phyloP scores from a whole-genome alignment of 2,113 vertebrate species.

The Phyllopteryx taeniolatus region DNA sequence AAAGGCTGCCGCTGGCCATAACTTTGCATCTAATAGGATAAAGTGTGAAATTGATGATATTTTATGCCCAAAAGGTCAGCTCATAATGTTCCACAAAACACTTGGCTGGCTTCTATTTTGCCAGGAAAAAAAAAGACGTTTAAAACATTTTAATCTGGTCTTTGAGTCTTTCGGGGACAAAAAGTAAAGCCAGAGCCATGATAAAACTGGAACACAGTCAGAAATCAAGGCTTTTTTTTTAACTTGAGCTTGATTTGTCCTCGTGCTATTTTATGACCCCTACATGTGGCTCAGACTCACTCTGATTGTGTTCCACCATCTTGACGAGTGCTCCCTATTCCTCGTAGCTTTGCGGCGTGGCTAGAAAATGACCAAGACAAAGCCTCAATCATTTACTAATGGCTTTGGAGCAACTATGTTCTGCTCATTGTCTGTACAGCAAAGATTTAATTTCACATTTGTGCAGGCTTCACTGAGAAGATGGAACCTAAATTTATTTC shows the following conservation, averaged over 20 bases:
- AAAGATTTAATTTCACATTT: slow-evolving; percentile 37
- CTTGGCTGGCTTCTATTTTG: not conserved
- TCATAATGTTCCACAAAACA: not conserved
- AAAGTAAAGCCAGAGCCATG: not conserved
- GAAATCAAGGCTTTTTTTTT: slow-evolving; percentile 4
- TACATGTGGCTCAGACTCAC: not conserved
- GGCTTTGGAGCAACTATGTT: slow-evolving; percentile 40
- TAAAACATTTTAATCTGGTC: not conserved
- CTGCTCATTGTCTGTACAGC: slow-evolving; percentile 36
- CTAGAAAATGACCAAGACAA: slow-evolving; percentile 15
- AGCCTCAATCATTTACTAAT: slow-evolving; percentile 43
- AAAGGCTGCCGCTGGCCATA: not conserved
- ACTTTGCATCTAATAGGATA: not conserved
- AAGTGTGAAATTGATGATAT: not conserved
- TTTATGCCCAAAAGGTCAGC: not conserved
- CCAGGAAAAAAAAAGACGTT: not conserved
- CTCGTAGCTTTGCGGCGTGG: slow-evolving; percentile 13
- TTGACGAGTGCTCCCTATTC: slow-evolving; percentile 15
- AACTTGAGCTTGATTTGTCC: slow-evolving; percentile 32
- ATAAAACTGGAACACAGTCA: slow-evolving; percentile 3
- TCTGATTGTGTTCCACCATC: slow-evolving; percentile 30
- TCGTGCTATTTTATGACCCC: slow-evolving; percentile 20
- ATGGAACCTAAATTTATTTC: not conserved
- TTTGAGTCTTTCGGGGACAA: not conserved
- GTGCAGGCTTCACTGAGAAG: not conserved